Conservation (phyloP, 2,888 invertebrate species). For the Tetragnatha montana region DNA sequence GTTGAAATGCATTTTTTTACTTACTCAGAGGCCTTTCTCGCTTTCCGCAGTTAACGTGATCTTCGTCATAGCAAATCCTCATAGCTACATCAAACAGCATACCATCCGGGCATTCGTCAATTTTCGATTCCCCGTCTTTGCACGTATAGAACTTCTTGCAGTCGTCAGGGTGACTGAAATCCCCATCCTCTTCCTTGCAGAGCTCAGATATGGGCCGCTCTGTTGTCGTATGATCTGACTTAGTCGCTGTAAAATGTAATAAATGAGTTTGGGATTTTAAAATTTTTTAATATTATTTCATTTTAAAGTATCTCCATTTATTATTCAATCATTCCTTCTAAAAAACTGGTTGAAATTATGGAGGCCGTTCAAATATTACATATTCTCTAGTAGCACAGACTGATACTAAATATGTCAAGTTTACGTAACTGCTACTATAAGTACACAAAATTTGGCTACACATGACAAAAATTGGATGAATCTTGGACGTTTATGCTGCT, state of each 20-base stretch:
- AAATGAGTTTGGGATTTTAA: neutral
- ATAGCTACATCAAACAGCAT: conserved; percentile 50
- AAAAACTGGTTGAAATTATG: too few relatives aligned
- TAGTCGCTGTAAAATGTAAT: neutral
- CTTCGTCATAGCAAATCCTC: conserved; percentile 51
- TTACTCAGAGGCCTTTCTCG: conserved; percentile 42
- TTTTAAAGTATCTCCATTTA: neutral
- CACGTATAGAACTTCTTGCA: conserved; percentile 60
- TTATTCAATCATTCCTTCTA: too few relatives aligned
- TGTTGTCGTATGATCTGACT: conserved; percentile 9
- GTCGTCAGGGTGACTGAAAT: conserved; percentile 46
- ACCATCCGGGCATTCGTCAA: conserved; percentile 54
- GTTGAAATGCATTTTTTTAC: neutral
- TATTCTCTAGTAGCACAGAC: too few relatives aligned
- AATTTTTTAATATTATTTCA: neutral
- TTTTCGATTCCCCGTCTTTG: conserved; percentile 54
- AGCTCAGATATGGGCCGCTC: conserved; percentile 48
- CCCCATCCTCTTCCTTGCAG: conserved; percentile 64
- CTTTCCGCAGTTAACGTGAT: conserved; percentile 49
- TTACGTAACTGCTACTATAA: too few relatives aligned
- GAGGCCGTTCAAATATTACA: too few relatives aligned
- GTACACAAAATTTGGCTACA: too few relatives aligned
- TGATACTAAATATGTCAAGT: too few relatives aligned
- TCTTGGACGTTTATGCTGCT: too few relatives aligned
- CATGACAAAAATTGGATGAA: too few relatives aligned